Conservation (phyloP, 2,113 vertebrate genomes). For the Lonchura striata region DNA sequence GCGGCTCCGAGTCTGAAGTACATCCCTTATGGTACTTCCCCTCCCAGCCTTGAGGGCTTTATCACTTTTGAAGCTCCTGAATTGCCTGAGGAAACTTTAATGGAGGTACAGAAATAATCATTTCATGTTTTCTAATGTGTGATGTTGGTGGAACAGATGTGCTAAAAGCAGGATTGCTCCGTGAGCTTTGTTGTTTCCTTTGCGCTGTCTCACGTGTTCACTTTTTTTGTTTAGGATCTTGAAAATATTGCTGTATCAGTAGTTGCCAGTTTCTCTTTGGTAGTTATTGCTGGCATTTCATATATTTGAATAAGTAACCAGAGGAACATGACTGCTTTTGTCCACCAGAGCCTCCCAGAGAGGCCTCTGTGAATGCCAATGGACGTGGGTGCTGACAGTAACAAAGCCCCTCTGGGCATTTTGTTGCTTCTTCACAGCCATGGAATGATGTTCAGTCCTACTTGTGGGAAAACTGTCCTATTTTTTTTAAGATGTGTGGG, state of each 20-base stretch:
- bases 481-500: not conserved
- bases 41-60: constrained; percentile 93
- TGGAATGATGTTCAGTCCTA: not conserved
- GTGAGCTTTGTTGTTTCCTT: not conserved
- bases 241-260: not conserved
- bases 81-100: constrained; percentile 94
- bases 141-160: not conserved
- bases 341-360: not conserved
- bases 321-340: not conserved
- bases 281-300: not conserved
- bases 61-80: constrained; percentile 96
- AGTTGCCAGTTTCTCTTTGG: not conserved
- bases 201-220: accelerated
- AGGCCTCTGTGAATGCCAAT: not conserved
- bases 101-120: constrained; percentile 84
- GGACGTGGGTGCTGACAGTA: not conserved
- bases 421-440: not conserved
- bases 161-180: not conserved
- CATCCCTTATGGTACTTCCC: constrained; percentile 90
- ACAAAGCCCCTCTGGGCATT: not conserved
- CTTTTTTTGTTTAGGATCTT: not conserved
- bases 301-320: not conserved
- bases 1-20: constrained; percentile 87
- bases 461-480: constrained; percentile 21
- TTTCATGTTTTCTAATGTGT: not conserved